Conservation (phyloP, 1,140 invertebrate species). For the Drosophila setifemur region DNA sequence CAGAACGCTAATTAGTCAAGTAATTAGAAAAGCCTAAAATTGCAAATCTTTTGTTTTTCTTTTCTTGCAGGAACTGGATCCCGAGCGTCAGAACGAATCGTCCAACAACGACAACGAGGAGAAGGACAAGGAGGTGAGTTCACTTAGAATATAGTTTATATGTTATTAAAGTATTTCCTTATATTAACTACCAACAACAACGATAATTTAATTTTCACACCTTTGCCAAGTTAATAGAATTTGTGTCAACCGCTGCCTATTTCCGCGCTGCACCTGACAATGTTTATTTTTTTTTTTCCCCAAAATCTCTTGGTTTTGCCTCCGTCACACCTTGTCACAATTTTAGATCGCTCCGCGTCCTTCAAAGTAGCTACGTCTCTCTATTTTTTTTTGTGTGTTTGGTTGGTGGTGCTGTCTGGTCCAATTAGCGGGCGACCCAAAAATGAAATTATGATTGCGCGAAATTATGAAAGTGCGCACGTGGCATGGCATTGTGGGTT, state of each 20-base stretch:
- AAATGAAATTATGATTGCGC: slow-evolving; percentile 66
- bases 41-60: slow-evolving; percentile 28
- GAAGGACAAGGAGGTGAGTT: slow-evolving; percentile 81
- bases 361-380: slow-evolving; percentile 61
- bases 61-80: slow-evolving; percentile 83
- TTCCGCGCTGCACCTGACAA: slow-evolving; percentile 25
- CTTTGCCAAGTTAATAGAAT: slow-evolving; percentile 48
- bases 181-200: slow-evolving; percentile 38
- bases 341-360: slow-evolving; percentile 54
- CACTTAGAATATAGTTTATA: not conserved
- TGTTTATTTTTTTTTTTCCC: not conserved
- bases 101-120: slow-evolving; percentile 83
- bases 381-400: too few relatives aligned
- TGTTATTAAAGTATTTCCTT: not conserved
- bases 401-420: slow-evolving; percentile 40
- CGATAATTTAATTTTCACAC: slow-evolving; percentile 49
- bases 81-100: slow-evolving; percentile 83
- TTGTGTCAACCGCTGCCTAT: slow-evolving; percentile 19
- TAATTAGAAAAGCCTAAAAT: slow-evolving; percentile 28
- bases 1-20: slow-evolving; percentile 38
- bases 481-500: slow-evolving; percentile 65
- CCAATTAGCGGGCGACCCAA: slow-evolving; percentile 63
- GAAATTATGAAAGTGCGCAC: slow-evolving; percentile 47
- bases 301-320: slow-evolving; percentile 9
- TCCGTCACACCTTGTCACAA: slow-evolving; percentile 68